Evolutionary conservation across 2,113 vertebrate genomes (phyloP).

Genomic region (Chrysemys picta): DNA sequence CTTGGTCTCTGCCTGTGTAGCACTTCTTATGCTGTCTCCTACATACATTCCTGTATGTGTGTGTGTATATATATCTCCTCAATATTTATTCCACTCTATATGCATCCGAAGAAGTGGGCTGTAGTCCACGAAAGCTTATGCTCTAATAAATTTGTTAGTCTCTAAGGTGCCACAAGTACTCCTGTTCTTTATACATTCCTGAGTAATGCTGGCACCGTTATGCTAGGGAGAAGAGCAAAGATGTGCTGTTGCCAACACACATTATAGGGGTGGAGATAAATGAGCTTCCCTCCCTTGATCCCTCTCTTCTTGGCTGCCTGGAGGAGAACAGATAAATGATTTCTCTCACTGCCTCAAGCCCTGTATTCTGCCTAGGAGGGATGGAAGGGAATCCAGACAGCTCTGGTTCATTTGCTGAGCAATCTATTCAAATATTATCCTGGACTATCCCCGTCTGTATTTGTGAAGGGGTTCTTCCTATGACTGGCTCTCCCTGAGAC

Average conservation of each 20-base stretch:
- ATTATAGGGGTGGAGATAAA: neutral
- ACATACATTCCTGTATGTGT: neutral
- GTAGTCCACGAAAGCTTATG: no score
- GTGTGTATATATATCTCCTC: no score
- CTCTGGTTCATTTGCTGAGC: neutral
- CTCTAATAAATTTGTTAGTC: no score
- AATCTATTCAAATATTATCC: neutral
- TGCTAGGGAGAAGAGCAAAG: neutral
- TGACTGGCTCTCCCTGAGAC: neutral
- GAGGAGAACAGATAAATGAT: neutral
- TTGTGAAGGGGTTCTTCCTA: neutral
- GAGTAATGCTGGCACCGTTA: neutral
- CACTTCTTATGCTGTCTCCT: neutral
- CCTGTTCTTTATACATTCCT: neutral
- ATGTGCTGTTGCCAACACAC: neutral
- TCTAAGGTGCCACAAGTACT: no score
- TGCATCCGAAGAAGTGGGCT: no score
- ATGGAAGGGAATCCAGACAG: neutral
- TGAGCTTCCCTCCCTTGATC: neutral
- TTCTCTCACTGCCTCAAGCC: neutral
- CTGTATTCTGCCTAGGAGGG: neutral
- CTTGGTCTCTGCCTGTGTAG: neutral
- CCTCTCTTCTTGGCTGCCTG: fast-evolving
- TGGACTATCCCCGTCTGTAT: fast-evolving
- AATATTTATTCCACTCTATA: no score